A percentile compares a stretch with the other conserved stretches of the same genome.
Evolutionary conservation across 1,140 invertebrate species (phyloP).

Genomic region (Tetranychus urticae): DNA sequence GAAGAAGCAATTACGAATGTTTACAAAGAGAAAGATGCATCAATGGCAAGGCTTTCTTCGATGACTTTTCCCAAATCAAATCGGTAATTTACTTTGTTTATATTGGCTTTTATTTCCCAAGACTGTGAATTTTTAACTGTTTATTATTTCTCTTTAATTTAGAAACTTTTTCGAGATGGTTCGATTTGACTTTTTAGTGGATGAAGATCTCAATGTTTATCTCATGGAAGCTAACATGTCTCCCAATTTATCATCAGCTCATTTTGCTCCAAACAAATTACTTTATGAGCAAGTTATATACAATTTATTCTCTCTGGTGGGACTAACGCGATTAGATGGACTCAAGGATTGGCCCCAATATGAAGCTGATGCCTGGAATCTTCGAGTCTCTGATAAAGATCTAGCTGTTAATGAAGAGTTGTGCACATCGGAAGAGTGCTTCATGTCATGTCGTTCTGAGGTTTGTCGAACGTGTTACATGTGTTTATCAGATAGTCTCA

Average conservation of each 20-base stretch:
- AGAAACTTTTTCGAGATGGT: slow-evolving; percentile 82
- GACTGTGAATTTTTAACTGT: neutral
- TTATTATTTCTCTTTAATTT: slow-evolving; percentile 5
- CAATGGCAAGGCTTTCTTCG: slow-evolving; percentile 26
- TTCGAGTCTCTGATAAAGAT: slow-evolving; percentile 52
- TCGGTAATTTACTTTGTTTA: neutral
- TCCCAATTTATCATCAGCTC: slow-evolving; percentile 77
- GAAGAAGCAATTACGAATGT: slow-evolving; percentile 48
- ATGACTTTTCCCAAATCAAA: neutral
- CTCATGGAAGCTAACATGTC: slow-evolving; percentile 95
- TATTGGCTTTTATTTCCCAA: neutral
- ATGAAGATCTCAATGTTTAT: slow-evolving; percentile 61
- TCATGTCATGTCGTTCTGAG: slow-evolving; percentile 32
- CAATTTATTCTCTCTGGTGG: slow-evolving; percentile 56
- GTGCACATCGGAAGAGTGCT: slow-evolving; percentile 33
- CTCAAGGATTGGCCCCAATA: slow-evolving; percentile 4
- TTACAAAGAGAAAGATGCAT: slow-evolving; percentile 43
- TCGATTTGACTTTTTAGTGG: slow-evolving; percentile 74
- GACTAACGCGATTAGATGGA: slow-evolving; percentile 27
- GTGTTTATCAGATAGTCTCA: slow-evolving; percentile 39
- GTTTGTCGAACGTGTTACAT: slow-evolving; percentile 52
- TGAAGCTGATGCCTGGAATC: slow-evolving; percentile 19
- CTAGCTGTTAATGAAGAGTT: slow-evolving; percentile 44
- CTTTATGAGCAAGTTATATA: slow-evolving; percentile 81
- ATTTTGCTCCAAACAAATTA: slow-evolving; percentile 61